Conservation (phyloP, 2,113 vertebrate species). For the Rynchops niger region DNA sequence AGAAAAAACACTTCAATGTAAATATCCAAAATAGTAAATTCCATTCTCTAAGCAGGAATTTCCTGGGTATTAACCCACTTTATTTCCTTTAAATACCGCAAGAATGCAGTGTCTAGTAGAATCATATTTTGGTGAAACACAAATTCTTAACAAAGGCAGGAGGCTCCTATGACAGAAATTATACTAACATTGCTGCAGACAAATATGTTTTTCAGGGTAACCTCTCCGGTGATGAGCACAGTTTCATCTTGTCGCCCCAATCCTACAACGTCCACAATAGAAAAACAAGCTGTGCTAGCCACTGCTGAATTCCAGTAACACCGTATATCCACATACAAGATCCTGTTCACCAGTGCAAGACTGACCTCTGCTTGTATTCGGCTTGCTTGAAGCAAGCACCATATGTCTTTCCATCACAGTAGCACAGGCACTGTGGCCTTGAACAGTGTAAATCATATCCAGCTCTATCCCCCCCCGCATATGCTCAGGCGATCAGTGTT, state of each 20-base stretch:
- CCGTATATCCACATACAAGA: neutral
- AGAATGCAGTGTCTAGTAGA: constrained; percentile 36
- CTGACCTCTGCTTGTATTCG: constrained; percentile 54
- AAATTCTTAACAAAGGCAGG: neutral
- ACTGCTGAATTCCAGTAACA: neutral
- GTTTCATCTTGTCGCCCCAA: neutral
- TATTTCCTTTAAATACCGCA: constrained; percentile 43
- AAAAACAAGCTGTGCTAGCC: neutral
- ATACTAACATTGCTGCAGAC: neutral
- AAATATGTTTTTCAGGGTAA: neutral
- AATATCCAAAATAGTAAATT: constrained; percentile 41
- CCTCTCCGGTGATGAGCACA: neutral
- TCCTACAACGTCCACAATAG: neutral
- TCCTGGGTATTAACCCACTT: constrained; percentile 37
- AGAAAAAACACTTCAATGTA: neutral
- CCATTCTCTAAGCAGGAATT: constrained; percentile 55
- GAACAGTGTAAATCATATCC: neutral
- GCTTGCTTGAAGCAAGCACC: constrained; percentile 28
- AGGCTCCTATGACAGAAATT: neutral
- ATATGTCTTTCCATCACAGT: constrained; percentile 46
- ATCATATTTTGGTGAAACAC: neutral
- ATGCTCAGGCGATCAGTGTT: neutral
- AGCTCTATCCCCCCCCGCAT: neutral
- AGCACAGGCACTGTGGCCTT: constrained; percentile 4
- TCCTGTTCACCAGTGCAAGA: constrained; percentile 56